Base-by-base conservation (phyloP, 2,888 invertebrate genomes). In the Torymus texanus region DNA sequence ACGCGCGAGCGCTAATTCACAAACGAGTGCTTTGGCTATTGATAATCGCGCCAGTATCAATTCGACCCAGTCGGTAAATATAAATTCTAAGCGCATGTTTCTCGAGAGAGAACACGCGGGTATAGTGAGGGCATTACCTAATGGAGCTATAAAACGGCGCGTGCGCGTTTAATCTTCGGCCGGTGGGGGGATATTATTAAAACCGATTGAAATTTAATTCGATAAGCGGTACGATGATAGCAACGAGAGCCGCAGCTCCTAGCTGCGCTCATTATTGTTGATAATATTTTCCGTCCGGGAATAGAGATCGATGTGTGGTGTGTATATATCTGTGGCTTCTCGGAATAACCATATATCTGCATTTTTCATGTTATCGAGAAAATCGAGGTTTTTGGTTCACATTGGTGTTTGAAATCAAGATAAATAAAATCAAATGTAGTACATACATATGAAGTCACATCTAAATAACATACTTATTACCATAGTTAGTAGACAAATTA, bases 151-250 rank as follows among this genome's bases (percentile, higher is more conserved):
- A 70, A 68, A 58, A 56, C 16, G 29, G 41, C 18, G 16, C 51
- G 4, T 0, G 11, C 21, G 21, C 14, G 53, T 53, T 66, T 14
- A 29, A n/a, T 29, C 70, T 41, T 41, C 41, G 41, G 41, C 41
- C 24, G 68, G 51, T 29, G 4, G 16, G 12, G n/a, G 2, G 1
- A 11, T 11, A 29, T 63, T 41, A 65, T 65, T 65, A 24, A 67
- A 75, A 68, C 68, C 24, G 68, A 62, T 68, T 53, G 53, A 55
- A 70, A 70, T 76, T 76, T 24, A 58, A 59, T 75, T 59, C 16
- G 16, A 75, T 74, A 65, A 66, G 50, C 41, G n/a, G 41, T 13
- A 63, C 29, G 41, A 21, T 65, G n/a, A 50, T 41, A 41, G 41
- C 41, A 14, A 11, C 21, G 4, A 10, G 29, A 41, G 10, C 24